Evolutionary conservation across 2,888 invertebrate species (phyloP).

Genomic region (Gnatocerus cornutus): DNA sequence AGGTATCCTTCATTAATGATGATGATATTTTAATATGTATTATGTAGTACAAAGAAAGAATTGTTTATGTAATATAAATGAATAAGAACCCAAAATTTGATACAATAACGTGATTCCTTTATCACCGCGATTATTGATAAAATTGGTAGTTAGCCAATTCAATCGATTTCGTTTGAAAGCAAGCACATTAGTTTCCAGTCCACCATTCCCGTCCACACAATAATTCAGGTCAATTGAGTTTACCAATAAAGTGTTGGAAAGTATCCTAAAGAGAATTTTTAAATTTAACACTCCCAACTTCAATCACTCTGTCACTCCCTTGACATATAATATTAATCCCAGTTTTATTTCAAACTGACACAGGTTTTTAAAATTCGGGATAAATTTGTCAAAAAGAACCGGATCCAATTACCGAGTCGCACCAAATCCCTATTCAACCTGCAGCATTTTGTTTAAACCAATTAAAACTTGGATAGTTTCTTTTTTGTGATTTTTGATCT

Average conservation of each 20-base stretch:
- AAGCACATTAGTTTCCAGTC: slow-evolving; percentile 3
- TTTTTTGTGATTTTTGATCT: background rate
- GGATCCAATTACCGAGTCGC: slow-evolving; percentile 15
- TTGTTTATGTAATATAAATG: too few relatives aligned
- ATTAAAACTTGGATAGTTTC: slow-evolving; percentile 20
- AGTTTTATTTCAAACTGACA: slow-evolving; percentile 11
- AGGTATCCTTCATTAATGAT: too few relatives aligned
- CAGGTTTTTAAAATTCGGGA: slow-evolving; percentile 11
- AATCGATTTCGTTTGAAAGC: background rate
- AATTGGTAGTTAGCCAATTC: background rate
- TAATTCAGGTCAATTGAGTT: slow-evolving; percentile 2
- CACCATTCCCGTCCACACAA: background rate
- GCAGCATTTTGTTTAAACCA: slow-evolving; percentile 11
- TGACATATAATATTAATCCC: slow-evolving; percentile 15
- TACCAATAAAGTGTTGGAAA: slow-evolving; percentile 8
- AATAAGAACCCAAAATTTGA: too few relatives aligned
- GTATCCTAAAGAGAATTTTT: slow-evolving; percentile 9
- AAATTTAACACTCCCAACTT: background rate
- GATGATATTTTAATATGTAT: too few relatives aligned
- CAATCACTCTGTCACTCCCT: slow-evolving; percentile 4
- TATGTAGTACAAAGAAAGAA: too few relatives aligned
- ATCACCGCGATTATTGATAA: background rate
- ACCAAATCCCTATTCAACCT: background rate
- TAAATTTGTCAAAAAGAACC: slow-evolving; percentile 17
- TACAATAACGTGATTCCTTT: too few relatives aligned